These are phyloP conservation scores for Prunella himalayana DNA, from an alignment of 2,113 vertebrate genomes.

Conservation along the genomic window DNA sequence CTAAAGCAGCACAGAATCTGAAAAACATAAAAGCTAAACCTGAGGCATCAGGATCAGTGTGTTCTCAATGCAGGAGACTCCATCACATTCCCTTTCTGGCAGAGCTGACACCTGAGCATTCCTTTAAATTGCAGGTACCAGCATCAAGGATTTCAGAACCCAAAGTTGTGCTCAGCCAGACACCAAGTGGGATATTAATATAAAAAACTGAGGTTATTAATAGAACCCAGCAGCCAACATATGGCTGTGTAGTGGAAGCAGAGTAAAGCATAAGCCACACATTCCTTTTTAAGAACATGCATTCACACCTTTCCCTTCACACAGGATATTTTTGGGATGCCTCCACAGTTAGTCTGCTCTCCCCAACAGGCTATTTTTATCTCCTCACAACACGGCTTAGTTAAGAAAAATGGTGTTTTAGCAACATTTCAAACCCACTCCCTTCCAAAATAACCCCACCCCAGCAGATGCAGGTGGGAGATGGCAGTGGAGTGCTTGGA, in stretches of 20 bases:
- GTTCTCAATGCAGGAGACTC: background rate
- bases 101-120: background rate
- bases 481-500: background rate
- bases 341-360: background rate
- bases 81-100: background rate
- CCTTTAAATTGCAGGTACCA: background rate
- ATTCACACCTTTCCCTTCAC: slow-evolving; percentile 9
- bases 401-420: background rate
- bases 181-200: background rate
- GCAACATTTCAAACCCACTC: background rate
- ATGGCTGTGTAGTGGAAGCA: background rate
- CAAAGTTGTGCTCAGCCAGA: background rate
- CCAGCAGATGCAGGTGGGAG: background rate
- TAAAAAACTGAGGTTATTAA: background rate
- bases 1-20: background rate
- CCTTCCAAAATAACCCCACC: background rate
- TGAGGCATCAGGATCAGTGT: background rate
- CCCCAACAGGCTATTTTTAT: background rate
- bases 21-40: background rate
- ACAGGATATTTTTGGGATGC: background rate
- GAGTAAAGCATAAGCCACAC: background rate
- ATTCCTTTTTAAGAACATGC: background rate
- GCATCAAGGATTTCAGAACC: background rate
- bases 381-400: background rate
- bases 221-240: slow-evolving; percentile 5